Base-by-base conservation (phyloP, 2,797 vertebrate genomes). In the Chloroceryle inda region DNA sequence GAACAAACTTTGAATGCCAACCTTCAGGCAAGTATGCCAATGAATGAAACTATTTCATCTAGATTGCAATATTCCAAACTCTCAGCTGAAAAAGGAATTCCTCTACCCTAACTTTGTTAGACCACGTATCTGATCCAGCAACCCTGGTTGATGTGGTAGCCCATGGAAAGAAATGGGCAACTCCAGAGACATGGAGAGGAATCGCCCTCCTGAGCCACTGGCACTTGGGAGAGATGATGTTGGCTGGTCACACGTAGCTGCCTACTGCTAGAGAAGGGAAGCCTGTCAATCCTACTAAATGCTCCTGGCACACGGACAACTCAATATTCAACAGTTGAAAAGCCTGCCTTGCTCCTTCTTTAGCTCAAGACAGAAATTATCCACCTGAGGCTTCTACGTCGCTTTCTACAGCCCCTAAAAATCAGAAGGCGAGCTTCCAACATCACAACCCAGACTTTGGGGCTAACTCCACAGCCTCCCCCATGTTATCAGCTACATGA, bases 141-240 rank as follows among this genome's bases (percentile, higher is more conserved):
- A 63, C 33, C 42, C 37, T 47, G n/a, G 29, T 8, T 1, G 2
- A 18, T 21, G 27, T 21, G 42, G 73, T 6, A 35, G 45, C 50
- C 84, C 53, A 4, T 2, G 6, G n/a, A 78, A 29, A 64, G 40
- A 63, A 62, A 15, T 0, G 6, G 33, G 47, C 24, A 24, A 27
- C 64, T 56, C 3, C 3, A 53, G 50, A 72, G 17, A 44, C 8
- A 27, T 0, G 0, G 9, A 33, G 29, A 64, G 18, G 49, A 56
- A 50, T 2, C 0, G 0, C 18, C 6, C 21, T 71, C 33, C 53
- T 5, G 17, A 38, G 9, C 19, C 1, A 27, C 24, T 14, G 27
- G 49, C 10, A 16, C 63, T 16, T 9, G 12, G 0, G 5, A 52
- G 37, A 49, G 47, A 14, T 56, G 40, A 42, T 16, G 4, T 1